A percentile compares a stretch with the other conserved stretches of the same genome.
phyloP scores from a whole-genome alignment of 2,888 invertebrate genomes.

The Rotaria macrura region DNA sequence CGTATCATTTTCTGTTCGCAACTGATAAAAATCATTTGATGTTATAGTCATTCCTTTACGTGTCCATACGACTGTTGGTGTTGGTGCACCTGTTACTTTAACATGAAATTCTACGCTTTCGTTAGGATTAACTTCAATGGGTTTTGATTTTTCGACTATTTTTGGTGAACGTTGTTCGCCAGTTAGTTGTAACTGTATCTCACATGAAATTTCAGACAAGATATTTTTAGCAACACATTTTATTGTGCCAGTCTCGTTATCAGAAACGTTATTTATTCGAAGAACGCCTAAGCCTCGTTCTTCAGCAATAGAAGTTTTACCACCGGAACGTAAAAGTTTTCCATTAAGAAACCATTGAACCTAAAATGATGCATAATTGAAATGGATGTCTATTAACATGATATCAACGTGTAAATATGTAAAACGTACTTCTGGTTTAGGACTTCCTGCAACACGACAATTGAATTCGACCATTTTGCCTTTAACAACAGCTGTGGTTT shows the following conservation, averaged over 20 bases:
- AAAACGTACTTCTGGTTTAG: background rate
- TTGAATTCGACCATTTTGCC: background rate
- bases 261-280: background rate
- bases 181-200: background rate
- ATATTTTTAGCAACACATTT: background rate
- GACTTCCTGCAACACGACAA: background rate
- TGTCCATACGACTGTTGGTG: background rate
- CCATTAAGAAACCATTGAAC: constrained; percentile 17
- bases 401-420: too few relatives aligned
- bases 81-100: constrained; percentile 3
- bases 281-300: background rate
- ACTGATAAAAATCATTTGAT: background rate
- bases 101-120: background rate
- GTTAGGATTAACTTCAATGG: background rate
- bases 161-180: background rate
- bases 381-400: too few relatives aligned
- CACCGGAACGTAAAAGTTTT: background rate
- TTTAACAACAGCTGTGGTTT: background rate
- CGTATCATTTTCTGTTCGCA: background rate
- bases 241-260: background rate
- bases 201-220: background rate
- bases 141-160: background rate
- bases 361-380: too few relatives aligned
- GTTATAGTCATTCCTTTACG: background rate
- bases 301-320: background rate